Base-by-base conservation (phyloP, 2,888 invertebrate genomes). In the Aporophyla lueneburgensis region DNA sequence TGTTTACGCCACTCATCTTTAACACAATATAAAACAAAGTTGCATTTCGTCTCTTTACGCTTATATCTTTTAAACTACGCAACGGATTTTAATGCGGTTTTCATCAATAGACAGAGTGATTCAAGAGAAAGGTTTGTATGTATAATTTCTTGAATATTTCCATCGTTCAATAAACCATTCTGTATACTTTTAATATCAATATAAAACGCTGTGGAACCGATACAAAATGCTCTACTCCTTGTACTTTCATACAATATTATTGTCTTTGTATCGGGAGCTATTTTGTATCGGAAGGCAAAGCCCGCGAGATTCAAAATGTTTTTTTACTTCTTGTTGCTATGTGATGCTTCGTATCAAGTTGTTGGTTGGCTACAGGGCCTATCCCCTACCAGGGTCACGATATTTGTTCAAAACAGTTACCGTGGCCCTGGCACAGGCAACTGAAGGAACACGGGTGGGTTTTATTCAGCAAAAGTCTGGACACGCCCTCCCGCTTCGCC, bases 191-290 rank as follows among this genome's bases (percentile, higher is more conserved):
- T 24, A 53, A 68, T 74, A 76, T 59, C 53, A 51, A 61, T 46
- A 69, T 27, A 21, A 40, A 62, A 46, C 19, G 61, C 71, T 24
- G 19, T 10, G 9, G 33, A 10, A 51, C 40, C 66, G 49, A 70
- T 67, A 74, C 71, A 74, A 66, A 43, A 6, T 3, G 0, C 9
- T 59, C 6, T 10, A 10, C 12, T 24, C 7, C n/a, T 56, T 19
- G 27, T 43, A 75, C n/a, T 27, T n/a, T 12, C 16, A 54, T 46
- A 63, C 40, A 74, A 75, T 58, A 27, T 65, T 51, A 61, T 66
- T 61, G 46, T 51, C 56, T 58, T n/a, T 65, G 62, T 43, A 27
- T 70, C 0, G 12, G 21, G 5, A 53, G 27, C 43, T 12, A 49
- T 43, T 46, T 43, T 61, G 76, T 61, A 67, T 76, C 59, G 58